A percentile compares a stretch with the other conserved stretches of the same genome.
These are phyloP conservation scores for Yponomeuta cagnagella DNA, from an alignment of 2,888 invertebrate genomes.

Conservation along the genomic window DNA sequence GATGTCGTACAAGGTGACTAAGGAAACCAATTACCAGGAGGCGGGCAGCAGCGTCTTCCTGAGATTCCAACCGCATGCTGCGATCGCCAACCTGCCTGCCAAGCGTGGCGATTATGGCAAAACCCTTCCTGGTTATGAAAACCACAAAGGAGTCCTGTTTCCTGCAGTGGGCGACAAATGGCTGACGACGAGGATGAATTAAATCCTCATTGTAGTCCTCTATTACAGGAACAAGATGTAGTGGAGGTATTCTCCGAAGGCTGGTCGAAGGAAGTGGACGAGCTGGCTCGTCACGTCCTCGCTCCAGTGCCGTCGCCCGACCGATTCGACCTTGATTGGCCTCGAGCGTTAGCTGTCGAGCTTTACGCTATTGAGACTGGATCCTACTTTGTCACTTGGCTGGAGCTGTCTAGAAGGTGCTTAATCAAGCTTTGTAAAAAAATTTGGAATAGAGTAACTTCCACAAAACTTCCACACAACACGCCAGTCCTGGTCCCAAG, in stretches of 20 bases:
- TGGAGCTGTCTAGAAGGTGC: constrained; percentile 82
- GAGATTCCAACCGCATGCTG: no score
- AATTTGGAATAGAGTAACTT: not conserved
- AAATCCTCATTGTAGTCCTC: not conserved
- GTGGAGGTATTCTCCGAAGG: constrained; percentile 91
- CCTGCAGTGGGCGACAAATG: no score
- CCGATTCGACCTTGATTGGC: constrained; percentile 77
- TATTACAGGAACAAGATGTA: constrained; percentile 73
- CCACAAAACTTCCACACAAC: no score
- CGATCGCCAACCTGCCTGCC: no score
- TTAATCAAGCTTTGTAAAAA: not conserved
- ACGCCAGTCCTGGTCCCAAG: no score
- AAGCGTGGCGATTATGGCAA: no score
- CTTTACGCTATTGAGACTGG: constrained; percentile 85
- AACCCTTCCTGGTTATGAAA: no score
- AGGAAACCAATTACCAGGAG: no score
- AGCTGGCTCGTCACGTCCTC: constrained; percentile 73
- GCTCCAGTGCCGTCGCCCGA: constrained; percentile 75
- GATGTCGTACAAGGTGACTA: no score
- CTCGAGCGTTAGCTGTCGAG: constrained; percentile 84
- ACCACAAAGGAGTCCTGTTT: no score
- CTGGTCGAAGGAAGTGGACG: constrained; percentile 77
- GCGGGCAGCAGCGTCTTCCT: no score
- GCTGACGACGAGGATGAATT: not conserved
- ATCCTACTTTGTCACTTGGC: constrained; percentile 86